Conservation (phyloP, 2,113 vertebrate species). For the Petaurus breviceps region DNA sequence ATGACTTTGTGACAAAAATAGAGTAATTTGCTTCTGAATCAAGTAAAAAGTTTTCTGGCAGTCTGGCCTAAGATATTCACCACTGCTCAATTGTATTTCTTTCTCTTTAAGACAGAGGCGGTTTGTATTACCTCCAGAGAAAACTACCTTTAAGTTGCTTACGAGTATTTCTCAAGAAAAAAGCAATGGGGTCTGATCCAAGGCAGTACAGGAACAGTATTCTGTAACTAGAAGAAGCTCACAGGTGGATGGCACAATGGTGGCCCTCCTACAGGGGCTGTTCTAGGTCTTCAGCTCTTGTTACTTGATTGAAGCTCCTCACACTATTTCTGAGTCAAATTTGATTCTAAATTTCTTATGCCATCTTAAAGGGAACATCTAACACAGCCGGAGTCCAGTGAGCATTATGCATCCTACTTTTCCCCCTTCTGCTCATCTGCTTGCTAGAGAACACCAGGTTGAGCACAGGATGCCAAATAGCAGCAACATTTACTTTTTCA, state of each 20-base stretch:
- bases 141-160: background rate
- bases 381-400: background rate
- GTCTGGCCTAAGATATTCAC: background rate
- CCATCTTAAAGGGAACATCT: background rate
- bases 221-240: background rate
- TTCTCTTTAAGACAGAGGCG: background rate
- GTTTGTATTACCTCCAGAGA: background rate
- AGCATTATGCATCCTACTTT: background rate
- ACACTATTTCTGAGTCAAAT: background rate
- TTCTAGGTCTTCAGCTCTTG: background rate
- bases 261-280: background rate
- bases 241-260: background rate
- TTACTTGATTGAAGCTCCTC: background rate
- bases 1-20: background rate
- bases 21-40: background rate
- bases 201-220: background rate
- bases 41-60: background rate
- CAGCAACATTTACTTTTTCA: background rate
- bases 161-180: background rate
- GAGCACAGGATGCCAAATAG: background rate
- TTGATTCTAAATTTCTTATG: background rate
- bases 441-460: background rate
- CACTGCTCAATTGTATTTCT: background rate
- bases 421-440: background rate
- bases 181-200: background rate